Evolutionary conservation across 53 echinoderm and acorn worm species (phyloP).

Genomic region (Stichopus horrens): DNA sequence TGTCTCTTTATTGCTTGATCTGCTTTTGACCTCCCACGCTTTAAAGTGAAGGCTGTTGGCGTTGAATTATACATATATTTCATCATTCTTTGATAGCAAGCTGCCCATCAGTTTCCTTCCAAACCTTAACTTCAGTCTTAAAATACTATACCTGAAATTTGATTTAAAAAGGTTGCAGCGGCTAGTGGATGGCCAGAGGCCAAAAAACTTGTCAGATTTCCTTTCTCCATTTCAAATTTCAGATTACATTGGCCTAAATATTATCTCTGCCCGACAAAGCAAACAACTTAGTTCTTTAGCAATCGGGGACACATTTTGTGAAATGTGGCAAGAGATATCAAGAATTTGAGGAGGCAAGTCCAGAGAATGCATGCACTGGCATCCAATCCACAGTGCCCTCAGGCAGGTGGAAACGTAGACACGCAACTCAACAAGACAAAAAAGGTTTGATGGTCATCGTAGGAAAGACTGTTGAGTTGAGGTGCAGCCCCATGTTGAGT

Average conservation of each 20-base stretch:
- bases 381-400: background rate
- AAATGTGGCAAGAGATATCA: constrained; percentile 23
- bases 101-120: background rate
- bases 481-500: too few species aligned
- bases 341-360: background rate
- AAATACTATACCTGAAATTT: background rate
- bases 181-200: background rate
- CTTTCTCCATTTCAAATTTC: background rate
- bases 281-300: background rate
- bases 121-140: background rate
- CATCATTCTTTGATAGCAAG: background rate
- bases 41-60: too few species aligned
- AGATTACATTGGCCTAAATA: constrained; percentile 39
- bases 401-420: background rate
- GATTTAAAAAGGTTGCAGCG: background rate
- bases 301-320: constrained; percentile 25
- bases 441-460: too few species aligned
- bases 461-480: too few species aligned
- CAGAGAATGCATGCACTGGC: too few species aligned
- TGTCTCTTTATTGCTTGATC: too few species aligned
- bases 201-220: constrained; percentile 3
- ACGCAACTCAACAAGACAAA: too few species aligned
- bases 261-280: constrained; percentile 11
- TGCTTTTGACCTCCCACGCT: too few species aligned
- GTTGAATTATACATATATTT: background rate